Percentiles rank a stretch among this genome's conserved stretches.
These are phyloP conservation scores for Erythrocercus mccallii DNA, from an alignment of 2,113 vertebrate species.

Conservation along the genomic window DNA sequence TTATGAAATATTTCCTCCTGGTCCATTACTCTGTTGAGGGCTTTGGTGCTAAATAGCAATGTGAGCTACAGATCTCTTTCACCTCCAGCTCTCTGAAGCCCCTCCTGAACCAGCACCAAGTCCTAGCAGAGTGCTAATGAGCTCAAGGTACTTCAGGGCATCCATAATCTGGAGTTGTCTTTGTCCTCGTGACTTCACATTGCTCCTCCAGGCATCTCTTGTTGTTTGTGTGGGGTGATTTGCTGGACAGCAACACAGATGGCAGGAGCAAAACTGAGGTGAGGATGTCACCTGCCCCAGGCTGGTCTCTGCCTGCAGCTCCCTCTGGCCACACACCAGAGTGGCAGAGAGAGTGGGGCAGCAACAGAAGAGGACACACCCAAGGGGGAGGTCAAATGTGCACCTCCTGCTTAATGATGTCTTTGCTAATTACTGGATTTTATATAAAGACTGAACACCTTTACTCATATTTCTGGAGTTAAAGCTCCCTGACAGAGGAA, in stretches of 20 bases:
- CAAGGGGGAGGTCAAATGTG: not conserved
- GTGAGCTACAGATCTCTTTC: slow-evolving; percentile 10
- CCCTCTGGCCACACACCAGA: fast-evolving
- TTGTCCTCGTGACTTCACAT: not conserved
- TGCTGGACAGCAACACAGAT: not conserved
- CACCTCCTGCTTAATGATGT: not conserved
- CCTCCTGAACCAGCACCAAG: not conserved
- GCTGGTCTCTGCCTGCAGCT: not conserved
- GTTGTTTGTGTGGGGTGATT: not conserved
- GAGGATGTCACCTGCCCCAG: not conserved
- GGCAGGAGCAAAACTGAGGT: not conserved
- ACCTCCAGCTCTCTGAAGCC: not conserved
- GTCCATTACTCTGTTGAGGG: slow-evolving; percentile 10
- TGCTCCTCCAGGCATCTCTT: not conserved
- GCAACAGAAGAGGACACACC: not conserved
- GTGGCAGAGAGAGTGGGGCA: fast-evolving
- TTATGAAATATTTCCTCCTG: not conserved
- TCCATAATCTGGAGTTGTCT: not conserved
- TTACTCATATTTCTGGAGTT: not conserved
- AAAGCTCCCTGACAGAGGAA: not conserved
- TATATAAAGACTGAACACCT: not conserved
- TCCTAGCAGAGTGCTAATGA: not conserved
- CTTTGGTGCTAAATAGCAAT: slow-evolving; percentile 14
- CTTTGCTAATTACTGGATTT: not conserved
- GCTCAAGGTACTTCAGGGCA: not conserved